Evolutionary conservation across 2,113 vertebrate species (phyloP), one percentile per base, ranked within the genome.

Genomic region (Meleagris gallopavo): DNA sequence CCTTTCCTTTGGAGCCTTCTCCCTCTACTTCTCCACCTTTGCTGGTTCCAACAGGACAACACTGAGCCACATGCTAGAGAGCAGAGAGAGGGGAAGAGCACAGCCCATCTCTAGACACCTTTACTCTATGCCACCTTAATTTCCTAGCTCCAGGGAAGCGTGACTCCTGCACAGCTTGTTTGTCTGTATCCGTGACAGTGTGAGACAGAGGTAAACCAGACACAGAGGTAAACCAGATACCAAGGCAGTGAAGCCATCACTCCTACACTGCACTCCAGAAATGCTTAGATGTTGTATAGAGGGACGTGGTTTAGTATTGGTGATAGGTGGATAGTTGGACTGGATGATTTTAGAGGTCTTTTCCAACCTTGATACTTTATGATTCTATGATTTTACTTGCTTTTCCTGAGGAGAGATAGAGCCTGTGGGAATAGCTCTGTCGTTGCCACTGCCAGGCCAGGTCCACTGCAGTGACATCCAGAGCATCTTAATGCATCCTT

Each of bases 201-300:
- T 4, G 45, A 66, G 45, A 18, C 36, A 20, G n/a, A 0, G 0
- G 27, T 45, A 48, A 91, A 29, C 13, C 70, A 82, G 66, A 36
- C 1, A 4, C 36, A 20, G n/a, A 0, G 0, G 27, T 45, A 48
- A 91, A 29, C 13, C 70, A 82, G 66, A 36, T 1, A 4, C 8
- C 17, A 20, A 55, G 54, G 48, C 52, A 64, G 62, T 52, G 72
- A 38, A 72, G 43, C 48, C 48, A 57, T 80, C 27, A 10, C 34
- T 87, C 14, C 52, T 54, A 10, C 52, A 54, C 8, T 54, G 52
- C 8, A 3, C 15, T 29, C 52, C 27, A 54, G 52, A 54, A 54
- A 54, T 29, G 52, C 8, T 54, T 27, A 54, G 27, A 54, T 54
- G 52, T 50, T 50, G 48, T 54, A 30, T 27, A 6, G 52, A 54